Percentiles rank a stretch among this genome's conserved stretches.
These are phyloP conservation scores for Dryomyza anilis DNA, from an alignment of 2,888 invertebrate species.

Conservation along the genomic window DNA sequence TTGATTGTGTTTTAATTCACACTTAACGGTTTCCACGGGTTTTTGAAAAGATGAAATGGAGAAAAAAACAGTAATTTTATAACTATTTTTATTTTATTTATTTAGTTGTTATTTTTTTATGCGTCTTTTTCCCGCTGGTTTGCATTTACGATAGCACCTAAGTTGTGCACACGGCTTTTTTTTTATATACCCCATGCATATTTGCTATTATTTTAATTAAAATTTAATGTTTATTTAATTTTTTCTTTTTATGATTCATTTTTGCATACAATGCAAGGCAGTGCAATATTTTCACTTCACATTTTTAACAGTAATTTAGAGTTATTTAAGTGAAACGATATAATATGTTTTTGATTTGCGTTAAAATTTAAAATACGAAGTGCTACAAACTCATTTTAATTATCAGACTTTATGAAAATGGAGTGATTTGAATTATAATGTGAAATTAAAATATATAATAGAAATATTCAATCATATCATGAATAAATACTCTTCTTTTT, in stretches of 20 bases:
- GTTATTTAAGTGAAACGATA: no score
- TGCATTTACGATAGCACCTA: background rate
- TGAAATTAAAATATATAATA: no score
- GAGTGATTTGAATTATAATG: no score
- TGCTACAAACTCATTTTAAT: no score
- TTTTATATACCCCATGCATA: no score
- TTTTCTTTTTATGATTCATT: background rate
- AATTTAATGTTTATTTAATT: slow-evolving; percentile 1
- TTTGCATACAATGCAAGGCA: background rate
- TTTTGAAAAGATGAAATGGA: background rate
- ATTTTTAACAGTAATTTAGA: background rate
- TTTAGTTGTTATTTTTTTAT: background rate
- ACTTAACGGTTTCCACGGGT: background rate
- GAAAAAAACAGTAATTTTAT: background rate
- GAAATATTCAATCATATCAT: no score
- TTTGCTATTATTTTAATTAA: slow-evolving; percentile 8
- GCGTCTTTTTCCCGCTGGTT: background rate
- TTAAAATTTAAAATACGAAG: no score
- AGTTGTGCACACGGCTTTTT: no score
- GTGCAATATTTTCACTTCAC: background rate
- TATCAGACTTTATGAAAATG: no score
- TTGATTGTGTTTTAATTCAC: slow-evolving; percentile 14
- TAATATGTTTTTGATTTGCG: no score
- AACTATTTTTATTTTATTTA: background rate
- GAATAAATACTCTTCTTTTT: no score